Evolutionary conservation across 37 sponge, comb jelly and placozoan species (phyloP).

Genomic region (Oscarella lobularis): DNA sequence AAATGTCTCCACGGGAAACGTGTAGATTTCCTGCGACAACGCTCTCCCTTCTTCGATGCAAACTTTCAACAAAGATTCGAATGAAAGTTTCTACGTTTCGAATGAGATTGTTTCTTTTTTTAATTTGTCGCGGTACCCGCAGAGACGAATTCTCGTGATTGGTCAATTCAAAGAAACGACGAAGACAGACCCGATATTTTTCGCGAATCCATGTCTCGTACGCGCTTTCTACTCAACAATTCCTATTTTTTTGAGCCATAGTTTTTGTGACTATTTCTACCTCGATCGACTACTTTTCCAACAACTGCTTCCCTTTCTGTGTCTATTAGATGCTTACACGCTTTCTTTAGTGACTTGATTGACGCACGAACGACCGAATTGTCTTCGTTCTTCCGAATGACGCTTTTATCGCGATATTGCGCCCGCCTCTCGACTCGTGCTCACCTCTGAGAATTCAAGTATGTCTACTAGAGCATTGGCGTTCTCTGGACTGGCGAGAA

Average conservation of each 20-base stretch:
- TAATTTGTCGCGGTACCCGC: not conserved
- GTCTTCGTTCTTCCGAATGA: no score
- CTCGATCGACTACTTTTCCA: not conserved
- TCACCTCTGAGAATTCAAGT: not conserved
- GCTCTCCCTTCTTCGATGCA: not conserved
- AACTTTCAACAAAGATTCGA: slow-evolving; percentile 11
- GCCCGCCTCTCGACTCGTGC: no score
- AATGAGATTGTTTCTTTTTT: no score
- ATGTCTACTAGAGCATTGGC: not conserved
- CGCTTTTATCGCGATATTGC: no score
- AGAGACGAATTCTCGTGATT: not conserved
- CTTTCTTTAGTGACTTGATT: not conserved
- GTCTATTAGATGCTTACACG: not conserved
- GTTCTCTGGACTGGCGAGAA: not conserved
- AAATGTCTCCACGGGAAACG: no score
- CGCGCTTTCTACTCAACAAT: not conserved
- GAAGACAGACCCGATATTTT: not conserved
- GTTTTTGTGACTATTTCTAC: no score
- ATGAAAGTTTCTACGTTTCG: slow-evolving; percentile 17
- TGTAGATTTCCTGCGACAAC: no score
- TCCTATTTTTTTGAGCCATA: not conserved
- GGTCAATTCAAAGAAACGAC: not conserved
- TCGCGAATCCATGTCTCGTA: not conserved
- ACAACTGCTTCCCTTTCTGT: not conserved
- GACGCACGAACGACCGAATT: no score